These are phyloP conservation scores for Pangasianodon gigas DNA, from an alignment of 2,113 vertebrate species.

Conservation along the genomic window DNA sequence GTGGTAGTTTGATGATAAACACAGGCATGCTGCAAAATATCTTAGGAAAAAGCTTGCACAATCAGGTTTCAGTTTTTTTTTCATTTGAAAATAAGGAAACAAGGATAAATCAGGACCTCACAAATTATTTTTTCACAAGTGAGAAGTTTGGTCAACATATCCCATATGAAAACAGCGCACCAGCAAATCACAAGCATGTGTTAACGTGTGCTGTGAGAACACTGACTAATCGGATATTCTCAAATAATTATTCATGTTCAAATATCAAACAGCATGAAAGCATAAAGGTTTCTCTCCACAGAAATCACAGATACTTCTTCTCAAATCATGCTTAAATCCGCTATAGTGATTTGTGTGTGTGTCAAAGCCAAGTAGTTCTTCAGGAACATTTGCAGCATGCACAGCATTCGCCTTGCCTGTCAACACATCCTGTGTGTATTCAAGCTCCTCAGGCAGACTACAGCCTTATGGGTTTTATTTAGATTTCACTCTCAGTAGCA, in stretches of 20 bases:
- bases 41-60: neutral
- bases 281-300: neutral
- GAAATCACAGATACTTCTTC: neutral
- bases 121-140: neutral
- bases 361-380: neutral
- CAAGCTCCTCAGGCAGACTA: neutral
- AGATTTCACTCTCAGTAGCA: neutral
- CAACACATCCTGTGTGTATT: neutral
- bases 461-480: neutral
- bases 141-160: neutral
- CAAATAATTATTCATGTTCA: neutral
- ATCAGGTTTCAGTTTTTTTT: neutral
- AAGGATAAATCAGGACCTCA: neutral
- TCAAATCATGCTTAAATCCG: neutral
- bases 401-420: neutral
- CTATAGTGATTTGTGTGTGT: neutral
- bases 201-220: neutral
- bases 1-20: neutral
- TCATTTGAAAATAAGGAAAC: neutral
- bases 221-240: neutral
- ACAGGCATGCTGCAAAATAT: neutral
- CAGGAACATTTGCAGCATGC: neutral
- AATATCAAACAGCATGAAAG: neutral
- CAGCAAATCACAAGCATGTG: neutral
- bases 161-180: neutral